Base-by-base conservation (phyloP, 2,797 vertebrate genomes). In the Pseudochirops cupreus region DNA sequence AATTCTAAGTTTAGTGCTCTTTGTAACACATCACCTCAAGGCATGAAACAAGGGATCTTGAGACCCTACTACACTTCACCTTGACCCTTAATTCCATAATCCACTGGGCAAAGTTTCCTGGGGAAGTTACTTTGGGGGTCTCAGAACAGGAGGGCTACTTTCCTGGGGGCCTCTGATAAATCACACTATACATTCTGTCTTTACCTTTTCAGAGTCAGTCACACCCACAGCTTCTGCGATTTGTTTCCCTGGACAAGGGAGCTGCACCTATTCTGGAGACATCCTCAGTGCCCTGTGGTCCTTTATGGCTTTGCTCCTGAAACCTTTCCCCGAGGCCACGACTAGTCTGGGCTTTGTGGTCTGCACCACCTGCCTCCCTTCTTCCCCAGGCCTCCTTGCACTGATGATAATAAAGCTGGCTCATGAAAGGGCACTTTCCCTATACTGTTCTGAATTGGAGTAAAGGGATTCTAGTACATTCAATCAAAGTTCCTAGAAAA, bases 121-220 rank as follows among this genome's bases (percentile, higher is more conserved):
- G 74, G 39, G 24, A 26, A 12, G 39, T 87, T 87, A 26, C 24
- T 87, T 50, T 50, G 16, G 21, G 10, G 39, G 39, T 9, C 74
- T 50, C 24, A 26, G 39, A 26, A 46, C 74, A 28, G 74, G 39
- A 87, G 74, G 24, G 39, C 39, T 12, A 11, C 39, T 87, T 50
- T 87, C 67, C 24, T 11, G 24, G 39, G 24, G 24, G 21, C 39
- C 21, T 87, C 21, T 87, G 74, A 50, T 46, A 87, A 87, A 26
- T 28, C 10, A 28, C 82, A 59, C 50, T 82, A 56, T 92, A 10
- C 16, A 10, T 10, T 54, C n/a, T 13, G 24, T 67, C 90, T 96
- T 91, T 93, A 46, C 95, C 90, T 94, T 97, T 95, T 16, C 96
- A 98, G 97, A 55, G 87, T 54, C 1, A 2, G 82, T 91, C 0